Evolutionary conservation across 1,140 invertebrate species (phyloP), one percentile per base, ranked within the genome.

Genomic region (Hypothenemus hampei): DNA sequence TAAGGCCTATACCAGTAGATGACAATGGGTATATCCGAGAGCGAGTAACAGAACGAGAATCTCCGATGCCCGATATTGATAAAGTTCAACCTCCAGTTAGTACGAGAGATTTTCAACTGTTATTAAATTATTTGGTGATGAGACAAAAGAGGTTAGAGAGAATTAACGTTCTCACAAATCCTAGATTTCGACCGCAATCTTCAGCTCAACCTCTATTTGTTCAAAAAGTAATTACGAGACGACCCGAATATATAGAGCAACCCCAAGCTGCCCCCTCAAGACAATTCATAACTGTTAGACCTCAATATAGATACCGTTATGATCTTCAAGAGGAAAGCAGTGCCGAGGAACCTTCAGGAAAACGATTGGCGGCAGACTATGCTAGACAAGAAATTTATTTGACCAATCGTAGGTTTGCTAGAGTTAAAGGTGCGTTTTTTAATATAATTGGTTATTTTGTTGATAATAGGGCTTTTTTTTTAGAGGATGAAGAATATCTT

Each of bases 61-160:
- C 35, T 37, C 15, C 7, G 15, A 46, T 11, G 21, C 40, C 40
- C 35, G 64, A 65, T 29, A 63, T 69, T 18, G 66, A 70, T 18
- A 45, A 58, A 26, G 70, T 72, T 19, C 64, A 68, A 54, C 69
- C 70, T 11, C 78, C 78, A 22, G 78, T 80, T 1, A 79, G 77
- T 61, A 78, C 77, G 3, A 74, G 73, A 67, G 78, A 81, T 62
- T 73, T 81, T 35, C 77, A 78, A 64, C 70, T 73, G 36, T 69
- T 81, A 31, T 68, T 81, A 4, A 76, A 81, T 22, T 74, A 77
- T 64, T 64, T 81, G 41, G 75, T 80, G 35, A 37, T 76, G n/a
- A 61, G 78, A 36, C 78, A 80, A 64, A 77, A 72, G 56, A 68
- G 73, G 21, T 58, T 79, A 56, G 78, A 80, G 69, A 64, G 68